Evolutionary conservation across 2,113 vertebrate species (phyloP).

Genomic region (Tylochromis polylepis): DNA sequence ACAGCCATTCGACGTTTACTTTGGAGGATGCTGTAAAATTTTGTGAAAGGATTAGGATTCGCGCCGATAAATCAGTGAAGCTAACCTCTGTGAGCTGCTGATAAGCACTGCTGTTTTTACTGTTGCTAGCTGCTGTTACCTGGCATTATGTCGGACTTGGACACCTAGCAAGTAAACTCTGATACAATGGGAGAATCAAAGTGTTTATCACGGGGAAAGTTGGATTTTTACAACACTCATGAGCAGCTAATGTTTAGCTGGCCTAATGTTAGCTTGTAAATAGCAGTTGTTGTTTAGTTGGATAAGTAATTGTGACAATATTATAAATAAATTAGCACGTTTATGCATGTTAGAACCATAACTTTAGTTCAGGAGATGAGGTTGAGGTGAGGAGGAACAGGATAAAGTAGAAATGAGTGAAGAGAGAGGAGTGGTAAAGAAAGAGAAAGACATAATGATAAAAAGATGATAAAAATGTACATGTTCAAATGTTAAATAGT

Average conservation of each 20-base stretch:
- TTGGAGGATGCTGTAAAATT: background rate
- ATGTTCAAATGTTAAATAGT: background rate
- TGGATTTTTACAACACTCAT: background rate
- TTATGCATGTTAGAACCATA: background rate
- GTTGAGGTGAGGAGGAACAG: background rate
- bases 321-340: background rate
- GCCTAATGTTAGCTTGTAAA: background rate
- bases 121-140: background rate
- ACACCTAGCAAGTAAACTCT: background rate
- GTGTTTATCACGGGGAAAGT: background rate
- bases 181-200: background rate
- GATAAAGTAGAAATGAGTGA: background rate
- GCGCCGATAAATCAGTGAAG: fast-evolving
- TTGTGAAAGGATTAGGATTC: background rate
- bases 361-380: background rate
- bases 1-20: background rate
- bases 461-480: background rate
- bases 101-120: background rate
- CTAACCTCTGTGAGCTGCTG: background rate
- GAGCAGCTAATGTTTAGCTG: too few species aligned
- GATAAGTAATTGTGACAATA: background rate
- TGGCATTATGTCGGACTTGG: background rate
- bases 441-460: background rate
- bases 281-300: background rate
- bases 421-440: background rate